A percentile compares a stretch with the other conserved stretches of the same genome.
These are phyloP conservation scores for Ramphastos sulfuratus DNA, from an alignment of 2,113 vertebrate species.

Conservation along the genomic window DNA sequence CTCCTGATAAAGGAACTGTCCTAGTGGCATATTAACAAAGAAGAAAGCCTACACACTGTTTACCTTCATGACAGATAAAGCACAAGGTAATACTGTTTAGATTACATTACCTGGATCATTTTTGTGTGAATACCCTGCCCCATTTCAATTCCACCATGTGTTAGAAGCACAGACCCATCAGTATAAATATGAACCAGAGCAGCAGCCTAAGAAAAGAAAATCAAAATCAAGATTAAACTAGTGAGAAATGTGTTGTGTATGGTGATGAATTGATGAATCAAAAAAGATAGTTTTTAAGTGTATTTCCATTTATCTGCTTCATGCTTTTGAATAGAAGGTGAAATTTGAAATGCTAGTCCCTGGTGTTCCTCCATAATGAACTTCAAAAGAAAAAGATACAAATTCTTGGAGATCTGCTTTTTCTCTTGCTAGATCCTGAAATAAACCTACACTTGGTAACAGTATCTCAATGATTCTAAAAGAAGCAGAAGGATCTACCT, in stretches of 20 bases:
- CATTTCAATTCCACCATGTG: conserved; percentile 85
- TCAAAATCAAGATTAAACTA: neutral
- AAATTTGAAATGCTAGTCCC: neutral
- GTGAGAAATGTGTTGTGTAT: neutral
- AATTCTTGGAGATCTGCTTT: neutral
- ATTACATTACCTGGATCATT: conserved; percentile 79
- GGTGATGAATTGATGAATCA: neutral
- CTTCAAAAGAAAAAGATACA: neutral
- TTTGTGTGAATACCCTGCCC: conserved; percentile 90
- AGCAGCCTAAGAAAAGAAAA: conserved; percentile 71
- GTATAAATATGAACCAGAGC: conserved; percentile 87
- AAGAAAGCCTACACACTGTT: neutral
- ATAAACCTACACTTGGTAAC: neutral
- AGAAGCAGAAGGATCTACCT: neutral
- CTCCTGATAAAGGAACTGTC: neutral
- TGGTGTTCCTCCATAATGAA: neutral
- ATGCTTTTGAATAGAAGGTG: neutral
- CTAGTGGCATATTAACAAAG: neutral
- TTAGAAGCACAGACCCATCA: conserved; percentile 87
- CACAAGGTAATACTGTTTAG: neutral
- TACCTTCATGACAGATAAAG: neutral
- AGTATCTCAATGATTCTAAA: neutral
- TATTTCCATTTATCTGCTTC: neutral
- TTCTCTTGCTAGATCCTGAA: neutral
- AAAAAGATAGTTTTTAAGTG: neutral